A percentile compares a stretch with the other conserved stretches of the same genome.
phyloP scores from a whole-genome alignment of 1,140 invertebrate species.

The Danaus melanippus region DNA sequence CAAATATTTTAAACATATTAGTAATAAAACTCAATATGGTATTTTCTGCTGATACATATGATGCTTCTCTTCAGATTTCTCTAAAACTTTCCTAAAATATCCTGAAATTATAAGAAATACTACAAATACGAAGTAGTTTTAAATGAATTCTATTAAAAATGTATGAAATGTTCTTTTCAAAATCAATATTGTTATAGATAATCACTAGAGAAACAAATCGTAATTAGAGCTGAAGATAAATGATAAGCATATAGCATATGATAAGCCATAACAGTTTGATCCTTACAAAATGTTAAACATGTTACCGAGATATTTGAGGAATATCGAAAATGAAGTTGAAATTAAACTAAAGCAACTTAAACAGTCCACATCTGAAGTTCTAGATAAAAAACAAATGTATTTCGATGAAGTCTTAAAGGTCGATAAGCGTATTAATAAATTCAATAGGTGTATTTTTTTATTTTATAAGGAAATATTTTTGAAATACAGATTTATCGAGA shows the following conservation, averaged over 20 bases:
- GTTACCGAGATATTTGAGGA: constrained; percentile 47
- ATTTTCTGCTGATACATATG: too few species aligned
- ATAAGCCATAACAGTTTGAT: not conserved
- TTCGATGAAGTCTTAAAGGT: constrained; percentile 52
- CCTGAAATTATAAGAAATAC: too few species aligned
- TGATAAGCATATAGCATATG: constrained; percentile 1
- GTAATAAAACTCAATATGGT: too few species aligned
- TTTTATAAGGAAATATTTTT: constrained; percentile 3
- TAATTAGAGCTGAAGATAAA: constrained; percentile 6
- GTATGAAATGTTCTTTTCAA: too few species aligned
- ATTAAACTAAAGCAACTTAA: constrained; percentile 42
- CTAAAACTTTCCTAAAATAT: too few species aligned
- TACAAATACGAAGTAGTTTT: too few species aligned
- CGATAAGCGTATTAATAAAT: constrained; percentile 3
- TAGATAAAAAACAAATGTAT: constrained; percentile 44
- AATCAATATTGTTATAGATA: constrained; percentile 22
- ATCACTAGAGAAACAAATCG: constrained; percentile 38
- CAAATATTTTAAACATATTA: too few species aligned
- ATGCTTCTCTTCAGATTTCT: too few species aligned
- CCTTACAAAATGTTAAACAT: constrained; percentile 21
- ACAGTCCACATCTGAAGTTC: constrained; percentile 36
- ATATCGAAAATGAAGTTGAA: constrained; percentile 39
- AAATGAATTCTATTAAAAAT: too few species aligned
- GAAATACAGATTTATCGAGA: constrained; percentile 53
- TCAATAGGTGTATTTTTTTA: constrained; percentile 2